A percentile compares a stretch with the other conserved stretches of the same genome.
Evolutionary conservation across 2,888 invertebrate species (phyloP).

Genomic region (Celastrina argiolus): DNA sequence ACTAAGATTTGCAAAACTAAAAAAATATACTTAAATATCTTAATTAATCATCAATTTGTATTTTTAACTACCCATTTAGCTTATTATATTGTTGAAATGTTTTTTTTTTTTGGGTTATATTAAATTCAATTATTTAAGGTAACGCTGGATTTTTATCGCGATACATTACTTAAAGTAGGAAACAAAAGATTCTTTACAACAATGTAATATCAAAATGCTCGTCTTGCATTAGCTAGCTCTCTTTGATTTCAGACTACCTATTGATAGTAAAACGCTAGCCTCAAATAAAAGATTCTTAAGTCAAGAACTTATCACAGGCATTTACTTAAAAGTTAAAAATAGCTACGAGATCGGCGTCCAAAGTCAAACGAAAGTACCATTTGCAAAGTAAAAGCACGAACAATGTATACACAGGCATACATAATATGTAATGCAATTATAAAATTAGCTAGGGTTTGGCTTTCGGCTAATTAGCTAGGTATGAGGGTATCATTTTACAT

Average conservation of each 20-base stretch:
- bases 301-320: constrained; percentile 18
- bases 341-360: not conserved
- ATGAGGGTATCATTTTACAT: no score
- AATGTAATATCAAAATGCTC: not conserved
- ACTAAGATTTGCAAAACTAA: not conserved
- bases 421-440: not conserved
- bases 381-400: not conserved
- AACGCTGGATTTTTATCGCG: no score
- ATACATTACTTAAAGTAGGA: not conserved
- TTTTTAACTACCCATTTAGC: no score
- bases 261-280: not conserved
- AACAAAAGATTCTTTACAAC: not conserved
- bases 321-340: not conserved
- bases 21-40: not conserved
- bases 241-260: not conserved
- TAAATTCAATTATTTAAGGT: no score
- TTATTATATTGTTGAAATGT: no score
- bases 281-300: constrained; percentile 10
- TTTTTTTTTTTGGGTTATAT: no score
- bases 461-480: no score
- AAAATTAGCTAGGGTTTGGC: no score
- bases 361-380: not conserved
- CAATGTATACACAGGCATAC: not conserved
- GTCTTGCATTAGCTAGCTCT: not conserved
- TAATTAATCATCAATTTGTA: not conserved